Evolutionary conservation across 2,888 invertebrate species (phyloP), one percentile per base, ranked within the genome.

Genomic region (Luperina testacea): DNA sequence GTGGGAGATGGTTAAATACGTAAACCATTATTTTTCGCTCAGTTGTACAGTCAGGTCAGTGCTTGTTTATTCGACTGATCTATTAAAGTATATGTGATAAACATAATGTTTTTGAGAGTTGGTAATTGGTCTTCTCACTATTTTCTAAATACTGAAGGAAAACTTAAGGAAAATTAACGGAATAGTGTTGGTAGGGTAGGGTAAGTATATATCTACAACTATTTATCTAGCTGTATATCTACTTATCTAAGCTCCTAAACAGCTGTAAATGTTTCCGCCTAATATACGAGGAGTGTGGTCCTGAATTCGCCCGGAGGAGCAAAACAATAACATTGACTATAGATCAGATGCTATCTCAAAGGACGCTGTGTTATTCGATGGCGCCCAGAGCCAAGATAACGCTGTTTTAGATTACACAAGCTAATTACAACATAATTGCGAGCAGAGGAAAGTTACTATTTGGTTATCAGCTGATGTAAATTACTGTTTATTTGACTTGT

Each of bases 281-380:
- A 84, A 79, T 80, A 72, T 72, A 73, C 59, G 48, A 85, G 51
- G 38, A 77, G 20, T 74, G 72, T 76, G 71, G 73, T 48, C 71
- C 71, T 79, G 17, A 70, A 83, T 74, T 72, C 51, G 78, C 86
- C 74, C 63, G 71, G 57, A 86, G 75, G 59, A 81, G 59, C 82
- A 79, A 84, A 86, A 84, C 84, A 87, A 86, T 86, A 86, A 87
- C 87, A 84, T 78, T 77, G 65, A 72, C 76, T 67, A 87, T 82
- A 88, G 72, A 88, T 88, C 78, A 88, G 78, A 81, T 75, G 68
- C 4, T 88, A 88, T 87, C 86, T 88, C 87, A 80, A 81, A 82
- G 75, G 82, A 77, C 27, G 51, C 64, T 38, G 42, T 80, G 77
- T 86, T 88, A 81, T 84, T 88, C 71, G 75, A 88, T 76, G 68